A percentile compares a stretch with the other conserved stretches of the same genome.
Conservation (phyloP, 2,888 invertebrate genomes). For the Ophion obscuratus region DNA sequence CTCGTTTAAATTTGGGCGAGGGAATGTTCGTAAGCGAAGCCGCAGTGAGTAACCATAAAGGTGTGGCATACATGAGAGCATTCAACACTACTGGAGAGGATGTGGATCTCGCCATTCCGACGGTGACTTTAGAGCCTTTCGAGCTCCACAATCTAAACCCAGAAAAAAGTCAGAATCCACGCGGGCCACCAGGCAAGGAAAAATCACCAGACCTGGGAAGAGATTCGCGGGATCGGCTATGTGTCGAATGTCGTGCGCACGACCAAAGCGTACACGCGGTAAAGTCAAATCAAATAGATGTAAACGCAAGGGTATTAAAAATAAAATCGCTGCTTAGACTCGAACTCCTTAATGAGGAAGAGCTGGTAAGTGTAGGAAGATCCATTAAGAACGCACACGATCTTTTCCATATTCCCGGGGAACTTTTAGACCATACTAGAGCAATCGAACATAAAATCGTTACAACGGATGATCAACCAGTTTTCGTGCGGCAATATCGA, state of each 20-base stretch:
- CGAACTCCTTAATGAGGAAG: constrained; percentile 37
- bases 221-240: background rate
- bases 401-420: constrained; percentile 32
- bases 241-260: too few species aligned
- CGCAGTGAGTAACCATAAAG: constrained; percentile 6
- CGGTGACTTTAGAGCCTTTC: constrained; percentile 31
- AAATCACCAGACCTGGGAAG: background rate
- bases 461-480: constrained; percentile 35
- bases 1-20: background rate
- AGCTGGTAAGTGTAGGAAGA: background rate
- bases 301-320: background rate
- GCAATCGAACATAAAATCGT: constrained; percentile 29
- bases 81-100: constrained; percentile 29
- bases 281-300: background rate
- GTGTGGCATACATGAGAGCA: constrained; percentile 34
- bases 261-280: constrained; percentile 12
- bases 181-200: background rate
- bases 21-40: constrained; percentile 36
- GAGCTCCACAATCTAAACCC: constrained; percentile 10
- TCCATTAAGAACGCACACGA: background rate
- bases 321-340: constrained; percentile 23
- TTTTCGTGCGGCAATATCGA: constrained; percentile 29
- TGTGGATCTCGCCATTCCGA: constrained; percentile 31
- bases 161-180: background rate
- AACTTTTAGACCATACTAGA: constrained; percentile 7